These are phyloP conservation scores for Archips crataeganus DNA, from an alignment of 2,888 invertebrate genomes.

Conservation along the genomic window DNA sequence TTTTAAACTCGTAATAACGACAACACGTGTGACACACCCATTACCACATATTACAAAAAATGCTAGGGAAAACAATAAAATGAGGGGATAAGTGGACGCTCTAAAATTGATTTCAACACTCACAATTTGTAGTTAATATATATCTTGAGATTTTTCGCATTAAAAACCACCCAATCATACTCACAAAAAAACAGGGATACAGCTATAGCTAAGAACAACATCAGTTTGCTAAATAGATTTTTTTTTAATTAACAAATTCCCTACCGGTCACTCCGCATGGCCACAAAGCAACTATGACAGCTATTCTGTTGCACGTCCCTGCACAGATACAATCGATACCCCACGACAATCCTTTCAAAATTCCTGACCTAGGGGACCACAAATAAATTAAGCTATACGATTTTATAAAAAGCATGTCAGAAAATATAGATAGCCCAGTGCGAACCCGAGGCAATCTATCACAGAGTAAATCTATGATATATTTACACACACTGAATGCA, in stretches of 20 bases:
- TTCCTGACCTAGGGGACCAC: slow-evolving; percentile 57
- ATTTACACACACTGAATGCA: slow-evolving; percentile 83
- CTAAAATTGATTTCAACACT: slow-evolving; percentile 66
- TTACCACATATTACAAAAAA: slow-evolving; percentile 86
- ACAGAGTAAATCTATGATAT: slow-evolving; percentile 83
- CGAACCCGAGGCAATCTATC: slow-evolving; percentile 74
- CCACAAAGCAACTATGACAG: slow-evolving; percentile 72
- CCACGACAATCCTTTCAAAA: slow-evolving; percentile 59
- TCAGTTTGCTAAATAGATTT: slow-evolving; percentile 61
- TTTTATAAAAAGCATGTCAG: slow-evolving; percentile 50
- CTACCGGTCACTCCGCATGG: slow-evolving; percentile 56
- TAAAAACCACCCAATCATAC: not conserved
- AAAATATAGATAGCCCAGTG: slow-evolving; percentile 52
- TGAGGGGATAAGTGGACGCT: slow-evolving; percentile 67
- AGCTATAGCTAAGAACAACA: slow-evolving; percentile 20
- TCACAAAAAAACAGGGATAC: not conserved
- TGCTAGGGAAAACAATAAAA: slow-evolving; percentile 83
- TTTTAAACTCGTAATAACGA: slow-evolving; percentile 85
- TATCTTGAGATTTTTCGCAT: not conserved
- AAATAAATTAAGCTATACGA: slow-evolving; percentile 40
- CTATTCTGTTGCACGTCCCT: slow-evolving; percentile 61
- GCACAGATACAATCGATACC: slow-evolving; percentile 50
- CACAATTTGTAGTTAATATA: not conserved
- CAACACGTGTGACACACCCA: slow-evolving; percentile 83
- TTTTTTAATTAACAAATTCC: slow-evolving; percentile 75